phyloP scores from a whole-genome alignment of 2,888 invertebrate species.

The Isotomurus palustris region DNA sequence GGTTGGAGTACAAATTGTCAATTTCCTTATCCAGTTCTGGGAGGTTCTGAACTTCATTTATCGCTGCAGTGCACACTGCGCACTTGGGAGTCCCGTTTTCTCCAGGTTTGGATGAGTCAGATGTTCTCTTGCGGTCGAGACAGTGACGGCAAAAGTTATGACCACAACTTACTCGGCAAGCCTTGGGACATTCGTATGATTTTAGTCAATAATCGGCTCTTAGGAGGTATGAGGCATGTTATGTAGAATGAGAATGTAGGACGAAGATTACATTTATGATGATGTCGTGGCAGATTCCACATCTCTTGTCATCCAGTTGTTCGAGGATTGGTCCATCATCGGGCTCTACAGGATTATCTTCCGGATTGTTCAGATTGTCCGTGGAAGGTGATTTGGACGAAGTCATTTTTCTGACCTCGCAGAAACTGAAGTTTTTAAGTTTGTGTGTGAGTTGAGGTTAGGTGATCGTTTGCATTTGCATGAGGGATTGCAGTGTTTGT shows the following conservation, averaged over 20 bases:
- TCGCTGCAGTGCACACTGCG: slow-evolving; percentile 19
- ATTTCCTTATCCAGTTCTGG: slow-evolving; percentile 22
- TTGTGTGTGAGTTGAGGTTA: too few species aligned
- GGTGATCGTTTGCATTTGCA: too few species aligned
- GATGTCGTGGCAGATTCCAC: slow-evolving; percentile 23
- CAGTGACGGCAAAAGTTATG: slow-evolving; percentile 27
- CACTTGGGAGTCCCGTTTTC: slow-evolving; percentile 10
- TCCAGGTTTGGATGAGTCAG: neutral
- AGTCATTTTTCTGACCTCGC: too few species aligned
- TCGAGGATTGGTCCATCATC: neutral
- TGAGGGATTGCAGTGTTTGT: too few species aligned
- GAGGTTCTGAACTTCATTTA: slow-evolving; percentile 16
- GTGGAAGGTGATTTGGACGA: too few species aligned
- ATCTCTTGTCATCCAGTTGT: slow-evolving; percentile 18
- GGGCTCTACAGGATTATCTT: neutral
- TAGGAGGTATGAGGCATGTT: too few species aligned
- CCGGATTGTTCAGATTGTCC: too few species aligned
- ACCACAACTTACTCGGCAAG: slow-evolving; percentile 24
- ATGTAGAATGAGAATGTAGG: too few species aligned
- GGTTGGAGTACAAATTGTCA: slow-evolving; percentile 8
- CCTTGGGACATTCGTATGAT: too few species aligned
- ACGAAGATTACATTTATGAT: slow-evolving; percentile 24
- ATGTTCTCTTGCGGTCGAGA: slow-evolving; percentile 14
- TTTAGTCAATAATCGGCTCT: too few species aligned
- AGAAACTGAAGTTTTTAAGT: too few species aligned